Conservation (phyloP, 2,113 vertebrate genomes). For the Ornithorhynchus anatinus region DNA sequence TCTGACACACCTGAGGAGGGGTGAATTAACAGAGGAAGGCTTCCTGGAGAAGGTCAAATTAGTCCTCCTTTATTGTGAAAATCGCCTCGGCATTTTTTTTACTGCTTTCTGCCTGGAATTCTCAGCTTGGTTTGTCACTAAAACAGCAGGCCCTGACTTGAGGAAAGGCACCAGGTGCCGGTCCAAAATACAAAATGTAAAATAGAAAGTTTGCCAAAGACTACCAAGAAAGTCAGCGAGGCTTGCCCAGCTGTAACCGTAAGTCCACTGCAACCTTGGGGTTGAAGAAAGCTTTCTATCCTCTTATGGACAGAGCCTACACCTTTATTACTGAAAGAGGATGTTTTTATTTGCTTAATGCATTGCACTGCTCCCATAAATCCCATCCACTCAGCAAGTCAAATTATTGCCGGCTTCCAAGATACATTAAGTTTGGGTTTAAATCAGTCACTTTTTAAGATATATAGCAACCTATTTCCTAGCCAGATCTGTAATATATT, state of each 20-base stretch:
- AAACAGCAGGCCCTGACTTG: conserved; percentile 24
- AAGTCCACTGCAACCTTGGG: conserved; percentile 38
- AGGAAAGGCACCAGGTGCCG: conserved; percentile 14
- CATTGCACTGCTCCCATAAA: conserved; percentile 74
- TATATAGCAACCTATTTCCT: conserved; percentile 68
- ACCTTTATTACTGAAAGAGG: conserved; percentile 70
- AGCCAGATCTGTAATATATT: conserved; percentile 71
- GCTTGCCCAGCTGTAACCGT: conserved; percentile 32
- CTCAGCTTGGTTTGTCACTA: conserved; percentile 33
- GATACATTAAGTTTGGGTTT: conserved; percentile 73
- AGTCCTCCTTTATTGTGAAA: no score
- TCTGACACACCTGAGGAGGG: no score
- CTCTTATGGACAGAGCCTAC: conserved; percentile 55
- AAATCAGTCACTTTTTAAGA: conserved; percentile 77
- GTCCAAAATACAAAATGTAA: conserved; percentile 49
- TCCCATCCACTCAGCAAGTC: conserved; percentile 76
- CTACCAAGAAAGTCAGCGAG: conserved; percentile 33
- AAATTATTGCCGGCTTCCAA: conserved; percentile 78
- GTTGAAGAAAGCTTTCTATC: conserved; percentile 57
- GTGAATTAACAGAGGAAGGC: no score
- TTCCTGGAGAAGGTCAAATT: no score
- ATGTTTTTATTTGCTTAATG: conserved; percentile 75
- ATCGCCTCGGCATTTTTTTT: no score
- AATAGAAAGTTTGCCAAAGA: conserved; percentile 43
- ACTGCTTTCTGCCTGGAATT: not conserved